Base-by-base conservation (phyloP, 2,888 invertebrate species). In the Kryphioiulus occultus region DNA sequence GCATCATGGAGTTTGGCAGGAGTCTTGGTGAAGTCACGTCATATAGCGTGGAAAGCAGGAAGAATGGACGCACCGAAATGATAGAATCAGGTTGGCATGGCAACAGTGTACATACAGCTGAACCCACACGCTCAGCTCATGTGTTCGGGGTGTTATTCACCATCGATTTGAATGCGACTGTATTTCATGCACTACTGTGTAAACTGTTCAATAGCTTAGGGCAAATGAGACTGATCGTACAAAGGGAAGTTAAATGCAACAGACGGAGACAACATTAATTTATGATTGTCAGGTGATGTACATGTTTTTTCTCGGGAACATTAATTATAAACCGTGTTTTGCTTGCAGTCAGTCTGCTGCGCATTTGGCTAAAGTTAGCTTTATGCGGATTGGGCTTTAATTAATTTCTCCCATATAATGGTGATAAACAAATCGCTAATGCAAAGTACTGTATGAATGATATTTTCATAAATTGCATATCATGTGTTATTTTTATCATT, bases 91-190 rank as follows among this genome's bases (percentile, higher is more conserved):
- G 78, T 78, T 15, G 78, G 3, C 78, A 78, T 78, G 30, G 78
- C 12, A 78, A 78, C 78, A 78, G 78, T 78, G 78, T 78, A 78
- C 30, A 78, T 78, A 78, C 78, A 78, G 78, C 78, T 78, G 78
- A 78, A 78, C 30, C 78, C 78, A 78, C 78, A 78, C 78, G 15
- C 78, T 30, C 30, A 15, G 78, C 30, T n/a, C 78, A 78, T 78
- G 78, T 78, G 78, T 78, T 78, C 78, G 5, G 26, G 30, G 30
- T 15, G 30, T 78, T 78, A 78, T 22, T 78, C 78, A 30, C 17
- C 78, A 78, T 78, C 78, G 78, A 78, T 78, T 78, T 78, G 26
- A 78, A 53, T 53, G n/a, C 12, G 53, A 12, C 53, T 68, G 26
- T 22, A 30, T 78, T 78, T 26, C 78, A 78, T 30, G 78, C 30